Base-by-base conservation (phyloP, 2,113 vertebrate genomes). In the Brachypteracias leptosomus region DNA sequence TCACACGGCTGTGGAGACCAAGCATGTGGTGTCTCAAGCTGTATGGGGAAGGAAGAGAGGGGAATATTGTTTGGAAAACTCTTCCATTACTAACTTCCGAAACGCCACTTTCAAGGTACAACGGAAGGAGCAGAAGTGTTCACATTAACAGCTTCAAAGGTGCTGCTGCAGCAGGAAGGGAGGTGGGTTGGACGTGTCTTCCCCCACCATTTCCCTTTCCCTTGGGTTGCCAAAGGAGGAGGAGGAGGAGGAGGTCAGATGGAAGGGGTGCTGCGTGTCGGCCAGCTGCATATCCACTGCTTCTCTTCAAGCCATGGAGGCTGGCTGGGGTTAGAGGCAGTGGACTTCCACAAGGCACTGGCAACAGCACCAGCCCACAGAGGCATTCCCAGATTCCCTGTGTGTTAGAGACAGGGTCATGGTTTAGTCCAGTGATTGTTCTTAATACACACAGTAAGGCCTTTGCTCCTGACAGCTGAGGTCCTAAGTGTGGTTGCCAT, bases 241-340 rank as follows among this genome's bases (percentile, higher is more conserved):
- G 8, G 33, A 49, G 72, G 11, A 55, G 77, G 11, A 59, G 70
- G 8, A 74, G 68, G n/a, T 35, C 29, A 20, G 74, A 11, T 4
- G 57, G 46, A 19, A 55, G 63, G 0, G 0, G 38, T 21, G 58
- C 67, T 44, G 25, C 0, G 1, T 12, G 4, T 52, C 8, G 1
- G 5, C 65, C 65, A 35, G 61, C 65, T n/a, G 25, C 1, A 22
- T 31, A 9, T 33, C 61, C 4, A 2, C 62, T 76, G 70, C 13
- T 11, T 25, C 59, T 36, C 78, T 59, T 21, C 17, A 7, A 71
- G 68, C 44, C 26, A 4, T 5, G 35, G 47, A n/a, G 13, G 18
- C 29, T 51, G 52, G 11, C 76, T 49, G n/a, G 14, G 22, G 25
- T 18, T 16, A 20, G 28, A 21, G 10, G 36, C 29, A n/a, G 38